Evolutionary conservation across 2,113 vertebrate species (phyloP), one percentile per base, ranked within the genome.

Genomic region (Corythornis cristatus): DNA sequence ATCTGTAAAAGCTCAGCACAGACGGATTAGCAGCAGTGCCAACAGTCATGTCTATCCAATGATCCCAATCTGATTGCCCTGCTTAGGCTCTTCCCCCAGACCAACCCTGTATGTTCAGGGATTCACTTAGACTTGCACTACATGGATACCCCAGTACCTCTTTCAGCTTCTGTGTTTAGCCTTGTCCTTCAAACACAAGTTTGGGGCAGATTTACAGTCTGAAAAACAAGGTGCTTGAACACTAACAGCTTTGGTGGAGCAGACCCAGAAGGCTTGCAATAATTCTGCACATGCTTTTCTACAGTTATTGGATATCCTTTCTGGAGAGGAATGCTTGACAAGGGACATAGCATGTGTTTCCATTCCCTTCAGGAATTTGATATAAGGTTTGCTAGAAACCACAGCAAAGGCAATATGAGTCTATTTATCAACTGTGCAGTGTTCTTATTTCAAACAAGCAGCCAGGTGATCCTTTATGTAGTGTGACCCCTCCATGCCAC

Each of bases 251-350:
- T 91, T 91, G 90, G 35, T 78, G 46, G 81, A 96, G 57, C 93
- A 92, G 65, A 46, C 95, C 83, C 86, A 42, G 92, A 90, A 77
- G 81, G 74, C 46, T 62, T 85, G 71, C 78, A 95, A 75, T 96
- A 96, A 94, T 90, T 95, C 88, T 90, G 57, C 88, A 94, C 86
- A 21, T 37, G 93, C 50, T 75, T 92, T 92, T 46, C 81, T 90
- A 95, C 91, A 92, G 70, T 93, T 97, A 95, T 86, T 96, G 95
- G 89, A 78, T 93, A 95, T 70, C 62, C 74, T 83, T 97, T 81
- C 93, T 96, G 54, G 57, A 88, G 86, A 96, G 71, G 60, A 96
- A 90, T 83, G 80, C 93, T 92, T 96, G 95, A 93, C 93, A 93
- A 95, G 93, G 91, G 93, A 97, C 90, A 81, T 11, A 90, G 73